Evolutionary conservation across 2,797 vertebrate species (phyloP).

Genomic region (Anomalospiza imberbis): DNA sequence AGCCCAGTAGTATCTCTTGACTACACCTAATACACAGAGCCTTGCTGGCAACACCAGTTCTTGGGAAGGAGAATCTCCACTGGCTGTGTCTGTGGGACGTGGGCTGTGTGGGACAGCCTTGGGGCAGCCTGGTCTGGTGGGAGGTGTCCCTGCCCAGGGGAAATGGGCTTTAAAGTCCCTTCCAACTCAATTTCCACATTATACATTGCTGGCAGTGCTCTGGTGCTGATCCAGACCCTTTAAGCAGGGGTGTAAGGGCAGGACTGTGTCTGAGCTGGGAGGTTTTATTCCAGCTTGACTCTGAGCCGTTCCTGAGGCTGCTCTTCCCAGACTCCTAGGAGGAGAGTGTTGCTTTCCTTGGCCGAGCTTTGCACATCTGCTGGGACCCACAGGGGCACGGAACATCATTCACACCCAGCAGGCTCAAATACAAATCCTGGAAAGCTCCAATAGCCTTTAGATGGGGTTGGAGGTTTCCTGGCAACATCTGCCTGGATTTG

Average conservation of each 20-base stretch:
- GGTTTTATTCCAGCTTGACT: background rate
- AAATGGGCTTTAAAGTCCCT: background rate
- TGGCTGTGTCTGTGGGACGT: background rate
- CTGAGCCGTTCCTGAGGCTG: accelerated
- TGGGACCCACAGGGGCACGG: background rate
- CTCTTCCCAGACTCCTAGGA: background rate
- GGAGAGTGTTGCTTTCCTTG: background rate
- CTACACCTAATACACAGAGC: too few species aligned
- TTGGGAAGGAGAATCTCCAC: background rate
- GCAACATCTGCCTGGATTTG: background rate
- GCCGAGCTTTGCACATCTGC: background rate
- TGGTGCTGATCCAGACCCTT: background rate
- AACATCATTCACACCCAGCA: background rate
- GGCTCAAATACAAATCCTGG: background rate
- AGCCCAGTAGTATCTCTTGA: background rate
- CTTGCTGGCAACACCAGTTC: background rate
- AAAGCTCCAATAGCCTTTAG: background rate
- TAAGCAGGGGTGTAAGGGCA: background rate
- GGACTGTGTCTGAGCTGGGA: background rate
- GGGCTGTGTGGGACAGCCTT: background rate
- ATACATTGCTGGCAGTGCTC: accelerated
- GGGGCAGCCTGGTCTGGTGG: background rate
- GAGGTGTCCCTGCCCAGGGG: background rate
- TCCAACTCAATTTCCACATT: background rate
- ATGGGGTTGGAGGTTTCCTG: background rate